A percentile compares a stretch with the other conserved stretches of the same genome.
Conservation (phyloP, 2,888 invertebrate genomes). For the Steinernema carpocapsae region DNA sequence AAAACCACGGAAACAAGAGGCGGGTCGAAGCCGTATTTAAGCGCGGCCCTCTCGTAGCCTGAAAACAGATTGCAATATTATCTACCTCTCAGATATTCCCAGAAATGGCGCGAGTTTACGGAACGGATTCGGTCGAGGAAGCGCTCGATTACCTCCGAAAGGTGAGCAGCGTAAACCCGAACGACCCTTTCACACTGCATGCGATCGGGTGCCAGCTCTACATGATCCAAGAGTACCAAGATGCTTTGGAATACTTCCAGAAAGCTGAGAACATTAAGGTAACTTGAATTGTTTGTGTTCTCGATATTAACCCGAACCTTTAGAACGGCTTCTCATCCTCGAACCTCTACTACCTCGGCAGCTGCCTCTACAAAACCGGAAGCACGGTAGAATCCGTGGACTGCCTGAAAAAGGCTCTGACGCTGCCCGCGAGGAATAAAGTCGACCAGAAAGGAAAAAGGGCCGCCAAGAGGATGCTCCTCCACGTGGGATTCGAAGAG, state of each 20-base stretch:
- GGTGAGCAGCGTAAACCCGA: conserved; percentile 14
- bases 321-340: conserved; percentile 30
- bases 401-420: conserved; percentile 25
- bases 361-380: conserved; percentile 15
- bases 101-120: conserved; percentile 28
- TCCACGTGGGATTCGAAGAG: background rate
- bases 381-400: background rate
- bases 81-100: no score
- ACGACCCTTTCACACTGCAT: conserved; percentile 25
- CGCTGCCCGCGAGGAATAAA: conserved; percentile 2
- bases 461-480: background rate
- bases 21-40: background rate
- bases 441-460: conserved; percentile 23
- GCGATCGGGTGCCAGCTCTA: conserved; percentile 13
- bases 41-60: background rate
- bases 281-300: background rate
- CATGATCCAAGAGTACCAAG: conserved; percentile 8
- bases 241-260: conserved; percentile 15
- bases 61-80: background rate
- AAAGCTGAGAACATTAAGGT: conserved; percentile 19
- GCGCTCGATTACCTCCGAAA: conserved; percentile 28
- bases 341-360: conserved; percentile 28
- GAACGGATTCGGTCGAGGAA: conserved; percentile 28
- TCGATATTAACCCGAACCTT: background rate
- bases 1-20: background rate